Conservation (phyloP, 2,113 vertebrate genomes). For the Boulengeromyrus knoepffleri region DNA sequence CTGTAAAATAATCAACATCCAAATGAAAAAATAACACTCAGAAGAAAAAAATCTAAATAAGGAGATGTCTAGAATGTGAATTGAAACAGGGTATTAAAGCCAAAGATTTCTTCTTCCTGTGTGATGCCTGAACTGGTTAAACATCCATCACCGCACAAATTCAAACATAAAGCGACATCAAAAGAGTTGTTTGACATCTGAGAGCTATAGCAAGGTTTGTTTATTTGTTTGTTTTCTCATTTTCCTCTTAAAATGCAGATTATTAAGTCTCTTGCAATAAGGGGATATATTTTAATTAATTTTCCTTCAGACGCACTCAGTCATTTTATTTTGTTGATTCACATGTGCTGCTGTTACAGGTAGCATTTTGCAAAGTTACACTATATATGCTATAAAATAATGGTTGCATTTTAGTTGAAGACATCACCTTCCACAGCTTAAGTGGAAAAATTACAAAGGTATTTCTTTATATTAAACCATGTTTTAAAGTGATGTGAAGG, state of each 20-base stretch:
- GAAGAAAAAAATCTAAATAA: not conserved
- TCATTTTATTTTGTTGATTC: not conserved
- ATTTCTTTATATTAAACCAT: not conserved
- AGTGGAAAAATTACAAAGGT: not conserved
- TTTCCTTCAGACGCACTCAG: not conserved
- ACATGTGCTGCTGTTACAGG: not conserved
- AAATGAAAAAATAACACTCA: not conserved
- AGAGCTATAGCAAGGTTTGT: not conserved
- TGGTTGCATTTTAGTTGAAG: not conserved
- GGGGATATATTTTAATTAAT: not conserved
- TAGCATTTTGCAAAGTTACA: not conserved
- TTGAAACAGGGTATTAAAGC: slow-evolving; percentile 4
- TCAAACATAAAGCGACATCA: not conserved
- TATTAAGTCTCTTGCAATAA: not conserved
- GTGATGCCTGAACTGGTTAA: not conserved
- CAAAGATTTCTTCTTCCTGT: not conserved
- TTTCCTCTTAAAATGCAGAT: not conserved
- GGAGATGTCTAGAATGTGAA: not conserved
- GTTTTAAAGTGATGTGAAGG: not conserved
- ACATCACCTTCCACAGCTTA: not conserved
- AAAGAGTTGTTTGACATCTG: not conserved
- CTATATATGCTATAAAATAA: not conserved
- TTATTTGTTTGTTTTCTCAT: not conserved
- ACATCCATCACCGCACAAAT: not conserved
- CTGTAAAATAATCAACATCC: not conserved